phyloP scores from a whole-genome alignment of 2,888 invertebrate genomes.

The Aplocera efformata region DNA sequence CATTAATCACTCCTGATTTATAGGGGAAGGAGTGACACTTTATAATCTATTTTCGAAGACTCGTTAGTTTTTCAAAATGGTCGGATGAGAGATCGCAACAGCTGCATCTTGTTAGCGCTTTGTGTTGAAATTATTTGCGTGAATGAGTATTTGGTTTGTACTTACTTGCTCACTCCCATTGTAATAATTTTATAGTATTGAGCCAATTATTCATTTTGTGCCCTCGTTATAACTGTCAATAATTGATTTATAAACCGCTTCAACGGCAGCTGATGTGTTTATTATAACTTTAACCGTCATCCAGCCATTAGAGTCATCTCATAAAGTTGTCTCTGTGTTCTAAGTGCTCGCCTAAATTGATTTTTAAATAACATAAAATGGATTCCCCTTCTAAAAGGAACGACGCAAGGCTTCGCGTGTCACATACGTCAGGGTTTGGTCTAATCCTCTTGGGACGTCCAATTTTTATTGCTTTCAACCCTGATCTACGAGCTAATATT shows the following conservation, averaged over 20 bases:
- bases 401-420: constrained; percentile 66
- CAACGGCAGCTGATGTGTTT: constrained; percentile 57
- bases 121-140: constrained; percentile 73
- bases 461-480: constrained; percentile 73
- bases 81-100: constrained; percentile 66
- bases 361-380: constrained; percentile 60
- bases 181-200: constrained; percentile 58
- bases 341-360: constrained; percentile 59
- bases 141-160: constrained; percentile 55
- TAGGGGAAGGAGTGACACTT: constrained; percentile 77
- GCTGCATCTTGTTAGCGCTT: constrained; percentile 78
- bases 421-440: constrained; percentile 76
- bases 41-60: constrained; percentile 79
- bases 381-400: constrained; percentile 56
- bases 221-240: constrained; percentile 57
- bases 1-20: constrained; percentile 79
- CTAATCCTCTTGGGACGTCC: constrained; percentile 71
- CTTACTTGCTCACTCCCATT: constrained; percentile 38
- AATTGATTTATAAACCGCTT: constrained; percentile 64
- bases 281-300: constrained; percentile 43
- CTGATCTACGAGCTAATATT: constrained; percentile 71
- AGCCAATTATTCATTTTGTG: constrained; percentile 62
- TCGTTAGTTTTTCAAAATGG: constrained; percentile 76
- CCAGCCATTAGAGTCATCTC: constrained; percentile 40
- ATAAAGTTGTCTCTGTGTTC: constrained; percentile 41